These are phyloP conservation scores for Tenthredo notha DNA, from an alignment of 2,888 invertebrate species.

Conservation along the genomic window DNA sequence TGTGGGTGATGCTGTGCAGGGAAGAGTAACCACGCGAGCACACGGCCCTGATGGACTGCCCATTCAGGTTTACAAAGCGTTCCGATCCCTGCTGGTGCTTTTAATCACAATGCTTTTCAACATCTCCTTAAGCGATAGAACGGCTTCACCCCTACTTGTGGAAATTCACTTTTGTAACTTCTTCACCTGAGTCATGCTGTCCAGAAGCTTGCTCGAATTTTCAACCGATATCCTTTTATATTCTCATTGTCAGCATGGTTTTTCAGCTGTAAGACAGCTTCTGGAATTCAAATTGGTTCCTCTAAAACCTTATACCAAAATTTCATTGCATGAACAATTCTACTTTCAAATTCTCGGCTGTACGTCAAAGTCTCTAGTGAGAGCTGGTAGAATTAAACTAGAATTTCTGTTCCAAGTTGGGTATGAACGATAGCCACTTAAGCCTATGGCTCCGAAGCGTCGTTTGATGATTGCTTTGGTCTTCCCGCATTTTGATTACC, in stretches of 20 bases:
- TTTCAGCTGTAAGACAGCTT: too few relatives aligned
- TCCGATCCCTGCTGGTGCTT: not conserved
- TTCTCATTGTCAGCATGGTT: not conserved
- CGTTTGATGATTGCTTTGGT: not conserved
- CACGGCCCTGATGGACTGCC: not conserved
- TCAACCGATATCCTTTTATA: not conserved
- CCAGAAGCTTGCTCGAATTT: not conserved
- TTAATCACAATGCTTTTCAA: slow-evolving; percentile 3
- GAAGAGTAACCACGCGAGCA: not conserved
- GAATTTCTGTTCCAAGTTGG: not conserved
- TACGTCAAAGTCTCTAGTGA: too few relatives aligned
- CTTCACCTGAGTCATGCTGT: not conserved
- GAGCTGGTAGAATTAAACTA: too few relatives aligned
- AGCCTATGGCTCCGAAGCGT: not conserved
- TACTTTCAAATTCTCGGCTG: too few relatives aligned
- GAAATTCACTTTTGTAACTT: not conserved
- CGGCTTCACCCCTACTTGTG: not conserved
- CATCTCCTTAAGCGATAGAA: not conserved
- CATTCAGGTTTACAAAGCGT: not conserved
- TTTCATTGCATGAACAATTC: too few relatives aligned
- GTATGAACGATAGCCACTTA: not conserved
- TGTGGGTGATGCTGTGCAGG: not conserved
- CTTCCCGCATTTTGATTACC: slow-evolving; percentile 3
- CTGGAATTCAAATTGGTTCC: too few relatives aligned
- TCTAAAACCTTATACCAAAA: too few relatives aligned